Evolutionary conservation across 2,113 vertebrate species (phyloP).

Genomic region (Phodopus roborovskii): DNA sequence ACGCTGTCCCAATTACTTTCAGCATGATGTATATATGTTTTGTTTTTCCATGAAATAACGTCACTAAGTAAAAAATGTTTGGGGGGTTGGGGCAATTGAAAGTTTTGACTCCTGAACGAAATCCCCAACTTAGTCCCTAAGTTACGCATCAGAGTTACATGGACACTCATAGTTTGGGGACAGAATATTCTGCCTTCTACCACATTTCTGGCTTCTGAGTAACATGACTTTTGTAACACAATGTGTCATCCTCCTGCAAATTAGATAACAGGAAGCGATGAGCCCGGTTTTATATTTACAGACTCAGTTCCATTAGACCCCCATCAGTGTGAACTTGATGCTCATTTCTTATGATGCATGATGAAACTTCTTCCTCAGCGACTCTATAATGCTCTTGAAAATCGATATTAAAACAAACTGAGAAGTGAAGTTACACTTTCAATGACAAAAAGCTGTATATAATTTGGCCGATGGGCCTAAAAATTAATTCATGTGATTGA

Average conservation of each 20-base stretch:
- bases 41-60: constrained; percentile 23
- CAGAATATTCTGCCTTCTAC: background rate
- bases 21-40: background rate
- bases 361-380: constrained; percentile 25
- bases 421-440: constrained; percentile 23
- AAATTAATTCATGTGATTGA: background rate
- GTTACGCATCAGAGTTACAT: background rate
- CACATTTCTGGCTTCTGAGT: constrained; percentile 40
- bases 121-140: constrained; percentile 16
- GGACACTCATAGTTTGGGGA: background rate
- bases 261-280: constrained; percentile 48
- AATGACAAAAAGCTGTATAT: constrained; percentile 36
- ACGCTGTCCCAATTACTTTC: background rate
- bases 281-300: background rate
- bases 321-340: background rate
- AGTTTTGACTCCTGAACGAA: constrained; percentile 26
- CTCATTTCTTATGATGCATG: background rate
- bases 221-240: background rate
- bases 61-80: background rate
- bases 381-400: constrained; percentile 28
- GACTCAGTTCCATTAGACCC: constrained; percentile 16
- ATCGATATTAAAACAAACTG: constrained; percentile 37
- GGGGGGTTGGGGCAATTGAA: background rate
- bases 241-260: background rate
- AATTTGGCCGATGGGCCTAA: constrained; percentile 44